These are phyloP conservation scores for Xiphydria camelus DNA, from an alignment of 2,888 invertebrate genomes.

Conservation along the genomic window DNA sequence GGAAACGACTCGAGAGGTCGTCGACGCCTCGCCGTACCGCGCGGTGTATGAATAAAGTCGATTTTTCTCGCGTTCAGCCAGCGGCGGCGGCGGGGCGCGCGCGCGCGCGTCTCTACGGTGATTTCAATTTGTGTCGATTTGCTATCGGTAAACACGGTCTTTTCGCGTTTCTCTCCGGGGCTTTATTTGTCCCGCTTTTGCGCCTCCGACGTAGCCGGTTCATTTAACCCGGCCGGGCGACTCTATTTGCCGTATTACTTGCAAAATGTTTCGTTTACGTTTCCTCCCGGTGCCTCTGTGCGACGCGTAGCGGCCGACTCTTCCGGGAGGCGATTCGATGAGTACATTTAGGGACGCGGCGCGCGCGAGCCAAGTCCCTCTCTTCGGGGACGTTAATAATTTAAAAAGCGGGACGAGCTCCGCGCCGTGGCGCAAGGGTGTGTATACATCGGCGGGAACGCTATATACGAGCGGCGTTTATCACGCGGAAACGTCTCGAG, in stretches of 20 bases:
- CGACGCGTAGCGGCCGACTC: not conserved
- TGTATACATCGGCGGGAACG: conserved; percentile 6
- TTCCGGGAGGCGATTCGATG: conserved; percentile 8
- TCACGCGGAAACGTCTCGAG: conserved; percentile 8
- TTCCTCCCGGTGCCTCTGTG: conserved; percentile 7
- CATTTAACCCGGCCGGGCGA: conserved; percentile 45
- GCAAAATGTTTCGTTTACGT: conserved; percentile 46
- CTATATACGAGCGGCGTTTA: conserved; percentile 16
- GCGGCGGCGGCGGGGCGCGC: no score
- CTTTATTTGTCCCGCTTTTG: conserved; percentile 48
- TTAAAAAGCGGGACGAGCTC: no score
- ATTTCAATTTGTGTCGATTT: conserved; percentile 56
- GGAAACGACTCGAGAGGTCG: no score
- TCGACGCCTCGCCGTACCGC: conserved; percentile 4
- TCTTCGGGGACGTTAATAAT: conserved; percentile 16
- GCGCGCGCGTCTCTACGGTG: no score
- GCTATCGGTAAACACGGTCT: conserved; percentile 49
- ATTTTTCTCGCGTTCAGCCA: conserved; percentile 33
- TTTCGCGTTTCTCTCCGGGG: conserved; percentile 25
- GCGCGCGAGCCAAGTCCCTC: conserved; percentile 1
- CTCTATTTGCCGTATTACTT: conserved; percentile 47
- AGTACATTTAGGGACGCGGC: conserved; percentile 6
- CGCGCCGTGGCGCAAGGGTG: no score
- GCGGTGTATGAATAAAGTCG: conserved; percentile 27
- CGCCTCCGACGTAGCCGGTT: conserved; percentile 42